phyloP scores from a whole-genome alignment of 30 jellyfish, hydroid and myxozoan species.

The Cassiopea andromeda region DNA sequence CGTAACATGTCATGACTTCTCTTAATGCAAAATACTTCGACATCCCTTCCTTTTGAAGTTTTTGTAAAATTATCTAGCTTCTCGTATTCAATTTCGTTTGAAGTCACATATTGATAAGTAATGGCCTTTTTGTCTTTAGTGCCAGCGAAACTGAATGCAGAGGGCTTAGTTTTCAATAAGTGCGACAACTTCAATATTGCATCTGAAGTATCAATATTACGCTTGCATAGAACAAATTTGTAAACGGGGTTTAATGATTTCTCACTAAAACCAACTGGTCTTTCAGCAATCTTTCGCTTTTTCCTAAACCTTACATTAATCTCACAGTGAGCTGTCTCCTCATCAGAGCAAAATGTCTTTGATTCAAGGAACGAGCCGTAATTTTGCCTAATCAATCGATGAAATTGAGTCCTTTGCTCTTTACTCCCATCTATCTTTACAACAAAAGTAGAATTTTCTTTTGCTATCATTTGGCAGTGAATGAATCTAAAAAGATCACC shows the following conservation, averaged over 20 bases:
- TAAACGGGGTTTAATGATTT: background rate
- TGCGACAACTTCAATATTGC: constrained; percentile 56
- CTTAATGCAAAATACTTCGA: constrained; percentile 26
- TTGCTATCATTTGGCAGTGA: constrained; percentile 56
- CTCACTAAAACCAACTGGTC: background rate
- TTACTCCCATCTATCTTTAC: constrained; percentile 7
- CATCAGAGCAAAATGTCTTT: constrained; percentile 44
- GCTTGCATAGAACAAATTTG: constrained; percentile 51
- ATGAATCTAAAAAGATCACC: constrained; percentile 59
- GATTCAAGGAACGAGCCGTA: constrained; percentile 73
- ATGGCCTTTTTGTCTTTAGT: constrained; percentile 84
- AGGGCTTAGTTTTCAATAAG: constrained; percentile 34
- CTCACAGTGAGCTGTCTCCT: background rate
- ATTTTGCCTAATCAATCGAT: constrained; percentile 44
- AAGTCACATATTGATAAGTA: constrained; percentile 63
- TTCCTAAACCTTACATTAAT: constrained; percentile 38
- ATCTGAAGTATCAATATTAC: constrained; percentile 64
- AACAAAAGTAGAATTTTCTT: constrained; percentile 6
- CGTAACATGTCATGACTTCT: constrained; percentile 13
- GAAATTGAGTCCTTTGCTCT: constrained; percentile 54
- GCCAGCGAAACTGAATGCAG: constrained; percentile 74
- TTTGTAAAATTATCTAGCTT: constrained; percentile 14
- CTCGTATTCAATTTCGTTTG: constrained; percentile 16
- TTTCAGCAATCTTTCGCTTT: background rate
- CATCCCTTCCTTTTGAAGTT: background rate